Evolutionary conservation across 2,113 vertebrate species (phyloP), one percentile per base, ranked within the genome.

Genomic region (Tylochromis polylepis): DNA sequence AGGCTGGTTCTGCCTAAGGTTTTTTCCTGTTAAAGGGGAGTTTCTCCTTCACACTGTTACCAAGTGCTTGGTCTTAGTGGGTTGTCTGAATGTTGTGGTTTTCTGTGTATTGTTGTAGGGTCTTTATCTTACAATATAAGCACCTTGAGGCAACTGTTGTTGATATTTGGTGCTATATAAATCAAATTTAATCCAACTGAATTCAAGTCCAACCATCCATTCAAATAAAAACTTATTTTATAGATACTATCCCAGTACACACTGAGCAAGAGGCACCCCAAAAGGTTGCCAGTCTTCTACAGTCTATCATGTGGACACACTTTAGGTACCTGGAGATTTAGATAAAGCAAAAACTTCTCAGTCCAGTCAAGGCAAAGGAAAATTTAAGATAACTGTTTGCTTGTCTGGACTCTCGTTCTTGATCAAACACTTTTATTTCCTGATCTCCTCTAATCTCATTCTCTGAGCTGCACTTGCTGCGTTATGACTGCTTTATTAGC

Each of bases 321-420:
- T 2, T 87, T 79, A 79, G 55, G 81, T 56, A 75, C 41, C 11
- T 67, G 56, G 14, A 83, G 51, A 84, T 89, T 51, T 34, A 88
- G 38, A 87, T 38, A 85, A 72, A 57, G 16, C 51, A 41, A 5
- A 67, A 56, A 8, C 18, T n/a, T 90, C 24, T 83, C 56, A 57
- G 65, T 78, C 53, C 49, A 65, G 49, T 60, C 55, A 83, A 78
- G 55, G 5, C 22, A 46, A 80, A 67, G 14, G 53, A 11, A 59
- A 70, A 60, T 27, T 72, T 11, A 67, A 86, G 56, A 89, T 87
- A 82, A 77, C 86, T 78, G 80, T 89, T 84, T 85, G 46, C 87
- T 43, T 34, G 53, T 41, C 79, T 57, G 4, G 20, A 80, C 38
- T 79, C n/a, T 4, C 11, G 1, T 41, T 80, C 18, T 79, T 77